Conservation (phyloP, 1,140 invertebrate species). For the Steinernema khuongi region DNA sequence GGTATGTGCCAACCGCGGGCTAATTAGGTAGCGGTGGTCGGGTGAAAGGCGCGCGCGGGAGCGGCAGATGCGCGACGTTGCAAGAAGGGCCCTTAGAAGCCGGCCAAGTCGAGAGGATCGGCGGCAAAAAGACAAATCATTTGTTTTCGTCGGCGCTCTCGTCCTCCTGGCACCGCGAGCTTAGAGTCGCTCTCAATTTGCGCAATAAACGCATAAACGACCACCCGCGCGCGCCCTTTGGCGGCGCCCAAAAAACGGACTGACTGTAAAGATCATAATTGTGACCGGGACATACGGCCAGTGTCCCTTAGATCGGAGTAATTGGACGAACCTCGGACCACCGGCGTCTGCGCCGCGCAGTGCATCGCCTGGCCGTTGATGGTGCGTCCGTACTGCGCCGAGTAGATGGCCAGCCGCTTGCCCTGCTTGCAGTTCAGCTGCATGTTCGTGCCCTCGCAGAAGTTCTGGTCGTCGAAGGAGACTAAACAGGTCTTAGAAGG, state of each 20-base stretch:
- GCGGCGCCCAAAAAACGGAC: background rate
- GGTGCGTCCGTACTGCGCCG: constrained; percentile 47
- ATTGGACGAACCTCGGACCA: background rate
- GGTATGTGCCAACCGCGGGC: background rate
- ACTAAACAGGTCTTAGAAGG: constrained; percentile 35
- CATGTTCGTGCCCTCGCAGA: constrained; percentile 44
- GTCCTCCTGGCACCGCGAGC: too few species aligned
- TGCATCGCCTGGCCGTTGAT: constrained; percentile 42
- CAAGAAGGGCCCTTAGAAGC: too few species aligned
- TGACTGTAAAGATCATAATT: background rate
- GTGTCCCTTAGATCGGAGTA: background rate
- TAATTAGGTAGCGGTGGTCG: background rate
- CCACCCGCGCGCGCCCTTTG: background rate
- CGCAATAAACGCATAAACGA: background rate
- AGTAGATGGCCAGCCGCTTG: constrained; percentile 48
- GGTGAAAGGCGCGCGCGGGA: background rate
- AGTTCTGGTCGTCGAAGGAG: constrained; percentile 50
- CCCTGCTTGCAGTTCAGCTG: constrained; percentile 36
- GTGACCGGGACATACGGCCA: background rate
- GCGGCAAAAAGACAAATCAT: too few species aligned
- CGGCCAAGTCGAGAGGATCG: too few species aligned
- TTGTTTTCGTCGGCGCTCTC: too few species aligned
- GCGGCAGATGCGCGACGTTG: background rate
- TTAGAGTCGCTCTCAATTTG: background rate
- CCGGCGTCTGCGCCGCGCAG: constrained; percentile 24